phyloP scores from a whole-genome alignment of 2,113 vertebrate species.

The Laticauda colubrina region DNA sequence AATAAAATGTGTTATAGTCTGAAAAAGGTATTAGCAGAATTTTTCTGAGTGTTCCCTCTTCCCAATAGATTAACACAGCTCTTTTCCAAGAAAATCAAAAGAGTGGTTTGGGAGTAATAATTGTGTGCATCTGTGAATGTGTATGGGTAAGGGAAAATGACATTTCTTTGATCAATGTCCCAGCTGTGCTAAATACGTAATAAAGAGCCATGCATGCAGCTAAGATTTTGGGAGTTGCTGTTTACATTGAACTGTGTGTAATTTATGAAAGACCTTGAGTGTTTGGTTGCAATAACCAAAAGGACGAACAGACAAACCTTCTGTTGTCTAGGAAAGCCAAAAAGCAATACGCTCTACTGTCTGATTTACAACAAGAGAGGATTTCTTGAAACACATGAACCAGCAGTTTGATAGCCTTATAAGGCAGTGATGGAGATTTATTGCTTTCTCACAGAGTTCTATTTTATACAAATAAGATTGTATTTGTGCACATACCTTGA shows the following conservation, averaged over 20 bases:
- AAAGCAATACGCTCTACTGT: neutral
- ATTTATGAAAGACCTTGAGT: neutral
- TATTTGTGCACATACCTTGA: neutral
- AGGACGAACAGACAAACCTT: neutral
- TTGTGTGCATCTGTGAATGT: neutral
- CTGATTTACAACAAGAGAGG: neutral
- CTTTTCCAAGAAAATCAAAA: neutral
- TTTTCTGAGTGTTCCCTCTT: neutral
- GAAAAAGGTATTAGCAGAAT: neutral
- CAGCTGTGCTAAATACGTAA: neutral
- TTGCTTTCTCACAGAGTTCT: neutral
- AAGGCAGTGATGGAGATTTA: neutral
- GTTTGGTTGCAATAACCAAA: neutral
- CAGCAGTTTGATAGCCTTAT: neutral
- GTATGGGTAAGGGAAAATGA: neutral
- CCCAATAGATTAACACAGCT: neutral
- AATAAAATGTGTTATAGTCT: neutral
- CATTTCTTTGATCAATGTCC: neutral
- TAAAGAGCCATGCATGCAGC: neutral
- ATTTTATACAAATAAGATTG: neutral
- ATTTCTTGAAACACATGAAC: neutral
- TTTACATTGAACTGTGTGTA: neutral
- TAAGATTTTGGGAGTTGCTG: neutral
- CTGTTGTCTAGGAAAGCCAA: neutral
- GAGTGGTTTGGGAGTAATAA: neutral